phyloP scores from a whole-genome alignment of 2,888 invertebrate species.

The Epirrita christyi region DNA sequence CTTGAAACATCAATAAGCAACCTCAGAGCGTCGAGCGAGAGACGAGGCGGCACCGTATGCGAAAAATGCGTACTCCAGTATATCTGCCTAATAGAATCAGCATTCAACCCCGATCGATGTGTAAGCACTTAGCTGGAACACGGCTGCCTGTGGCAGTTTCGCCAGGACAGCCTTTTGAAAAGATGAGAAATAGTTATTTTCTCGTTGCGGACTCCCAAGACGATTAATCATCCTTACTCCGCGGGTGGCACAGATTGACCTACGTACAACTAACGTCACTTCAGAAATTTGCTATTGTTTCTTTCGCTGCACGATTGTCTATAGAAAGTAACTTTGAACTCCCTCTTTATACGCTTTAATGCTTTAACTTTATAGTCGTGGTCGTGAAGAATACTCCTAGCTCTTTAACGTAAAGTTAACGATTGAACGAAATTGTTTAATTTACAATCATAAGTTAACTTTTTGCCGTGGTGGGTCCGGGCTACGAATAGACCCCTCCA shows the following conservation, averaged over 20 bases:
- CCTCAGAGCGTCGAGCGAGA: conserved; percentile 1
- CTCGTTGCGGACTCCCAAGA: conserved; percentile 64
- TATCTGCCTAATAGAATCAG: conserved; percentile 51
- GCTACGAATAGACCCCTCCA: too few relatives aligned
- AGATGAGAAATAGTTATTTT: conserved; percentile 80
- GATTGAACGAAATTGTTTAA: background rate
- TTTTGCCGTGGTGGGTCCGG: too few relatives aligned
- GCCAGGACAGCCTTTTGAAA: conserved; percentile 69
- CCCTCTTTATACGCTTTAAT: too few relatives aligned
- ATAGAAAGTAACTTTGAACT: too few relatives aligned
- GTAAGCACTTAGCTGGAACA: conserved; percentile 65
- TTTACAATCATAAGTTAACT: too few relatives aligned
- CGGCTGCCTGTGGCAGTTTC: conserved; percentile 70
- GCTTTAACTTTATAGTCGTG: conserved; percentile 20
- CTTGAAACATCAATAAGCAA: conserved; percentile 11
- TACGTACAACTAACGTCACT: conserved; percentile 58
- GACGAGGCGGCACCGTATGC: conserved; percentile 24
- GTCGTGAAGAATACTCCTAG: conserved; percentile 3
- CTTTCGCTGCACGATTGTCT: conserved; percentile 34
- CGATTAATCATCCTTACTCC: conserved; percentile 75
- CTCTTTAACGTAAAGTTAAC: background rate
- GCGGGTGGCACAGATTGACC: conserved; percentile 72
- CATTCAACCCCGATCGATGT: conserved; percentile 57
- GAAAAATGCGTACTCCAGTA: conserved; percentile 32
- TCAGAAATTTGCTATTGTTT: conserved; percentile 51